Conservation (phyloP, 37 sponge, comb jelly and placozoan genomes). For the Beroe forskalii region DNA sequence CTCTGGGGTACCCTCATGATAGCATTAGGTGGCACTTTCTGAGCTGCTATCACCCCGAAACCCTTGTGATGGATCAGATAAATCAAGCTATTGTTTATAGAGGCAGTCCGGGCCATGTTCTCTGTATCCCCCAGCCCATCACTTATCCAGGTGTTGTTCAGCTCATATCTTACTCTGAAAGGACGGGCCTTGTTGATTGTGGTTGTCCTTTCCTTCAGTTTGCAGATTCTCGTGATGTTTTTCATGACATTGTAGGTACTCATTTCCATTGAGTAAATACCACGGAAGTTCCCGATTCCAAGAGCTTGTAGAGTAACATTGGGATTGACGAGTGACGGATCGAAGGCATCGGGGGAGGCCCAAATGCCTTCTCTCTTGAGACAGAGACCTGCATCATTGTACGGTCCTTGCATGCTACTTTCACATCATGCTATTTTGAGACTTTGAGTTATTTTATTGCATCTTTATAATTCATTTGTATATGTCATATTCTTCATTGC, state of each 20-base stretch:
- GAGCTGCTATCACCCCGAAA: neutral
- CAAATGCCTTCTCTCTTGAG: neutral
- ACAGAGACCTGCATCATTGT: no score
- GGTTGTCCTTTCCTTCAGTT: neutral
- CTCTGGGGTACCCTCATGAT: neutral
- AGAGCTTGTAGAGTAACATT: neutral
- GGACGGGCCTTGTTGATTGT: neutral
- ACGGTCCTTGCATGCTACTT: no score
- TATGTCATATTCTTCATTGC: no score
- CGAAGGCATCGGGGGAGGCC: neutral
- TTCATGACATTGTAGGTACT: neutral
- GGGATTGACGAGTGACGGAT: neutral
- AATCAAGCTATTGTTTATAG: slow-evolving; percentile 28
- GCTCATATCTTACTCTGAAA: neutral
- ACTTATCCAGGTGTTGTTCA: slow-evolving; percentile 22
- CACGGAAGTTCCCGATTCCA: neutral
- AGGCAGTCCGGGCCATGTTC: neutral
- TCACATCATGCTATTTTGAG: no score
- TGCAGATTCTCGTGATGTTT: neutral
- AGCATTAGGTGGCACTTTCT: neutral
- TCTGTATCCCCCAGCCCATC: neutral
- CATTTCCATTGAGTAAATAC: neutral
- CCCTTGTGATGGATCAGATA: slow-evolving; percentile 10
- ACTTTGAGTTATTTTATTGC: no score
- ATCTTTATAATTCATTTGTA: no score